phyloP scores from a whole-genome alignment of 2,113 vertebrate genomes.

The Sturnus vulgaris region DNA sequence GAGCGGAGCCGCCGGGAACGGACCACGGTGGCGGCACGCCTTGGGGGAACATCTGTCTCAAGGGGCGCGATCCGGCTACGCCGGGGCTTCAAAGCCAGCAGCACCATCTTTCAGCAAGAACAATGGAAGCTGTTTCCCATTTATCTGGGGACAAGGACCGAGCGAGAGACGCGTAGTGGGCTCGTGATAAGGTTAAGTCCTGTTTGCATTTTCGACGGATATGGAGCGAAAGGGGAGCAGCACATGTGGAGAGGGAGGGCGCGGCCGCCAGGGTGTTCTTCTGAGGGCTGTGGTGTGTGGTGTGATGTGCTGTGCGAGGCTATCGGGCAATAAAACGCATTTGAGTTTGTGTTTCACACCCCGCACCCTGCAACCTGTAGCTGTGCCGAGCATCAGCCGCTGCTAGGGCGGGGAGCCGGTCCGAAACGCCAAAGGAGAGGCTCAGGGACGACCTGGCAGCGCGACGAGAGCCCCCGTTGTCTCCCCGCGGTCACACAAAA shows the following conservation, averaged over 20 bases:
- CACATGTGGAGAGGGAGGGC: background rate
- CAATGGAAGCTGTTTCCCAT: background rate
- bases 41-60: too few species aligned
- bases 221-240: background rate
- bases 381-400: background rate
- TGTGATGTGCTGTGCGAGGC: background rate
- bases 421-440: background rate
- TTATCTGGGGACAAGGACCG: background rate
- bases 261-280: background rate
- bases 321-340: background rate
- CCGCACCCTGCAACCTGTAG: background rate
- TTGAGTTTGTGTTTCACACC: background rate
- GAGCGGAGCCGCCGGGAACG: background rate
- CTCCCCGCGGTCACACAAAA: background rate
- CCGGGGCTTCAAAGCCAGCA: background rate
- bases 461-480: background rate
- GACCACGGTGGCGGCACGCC: background rate
- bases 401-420: too few species aligned
- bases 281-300: background rate
- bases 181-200: background rate
- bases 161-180: background rate
- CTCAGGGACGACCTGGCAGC: background rate
- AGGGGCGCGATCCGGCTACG: background rate
- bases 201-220: background rate
- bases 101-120: background rate